Conservation (phyloP, 2,113 vertebrate species). For the Mustela lutreola region DNA sequence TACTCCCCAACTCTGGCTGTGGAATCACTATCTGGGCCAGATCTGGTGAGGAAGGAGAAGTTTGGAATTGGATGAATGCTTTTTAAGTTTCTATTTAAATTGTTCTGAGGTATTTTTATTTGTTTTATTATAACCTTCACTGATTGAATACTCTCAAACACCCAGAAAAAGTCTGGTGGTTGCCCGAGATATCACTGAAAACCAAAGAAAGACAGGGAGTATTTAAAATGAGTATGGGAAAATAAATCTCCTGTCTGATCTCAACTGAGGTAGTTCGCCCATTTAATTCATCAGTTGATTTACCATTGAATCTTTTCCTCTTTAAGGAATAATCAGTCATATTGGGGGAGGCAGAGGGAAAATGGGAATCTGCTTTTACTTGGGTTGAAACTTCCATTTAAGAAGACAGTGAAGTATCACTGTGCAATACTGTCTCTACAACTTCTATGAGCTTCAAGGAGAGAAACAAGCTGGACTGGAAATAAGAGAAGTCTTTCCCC, state of each 20-base stretch:
- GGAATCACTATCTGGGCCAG: neutral
- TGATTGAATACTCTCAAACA: neutral
- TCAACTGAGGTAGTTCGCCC: neutral
- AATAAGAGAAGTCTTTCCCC: neutral
- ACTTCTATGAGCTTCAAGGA: neutral
- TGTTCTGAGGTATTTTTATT: neutral
- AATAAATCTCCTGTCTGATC: neutral
- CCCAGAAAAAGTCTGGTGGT: neutral
- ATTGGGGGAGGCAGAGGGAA: neutral
- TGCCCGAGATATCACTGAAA: neutral
- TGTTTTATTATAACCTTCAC: neutral
- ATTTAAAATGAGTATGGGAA: neutral
- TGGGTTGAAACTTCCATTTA: neutral
- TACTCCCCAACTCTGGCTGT: neutral
- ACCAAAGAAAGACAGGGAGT: neutral
- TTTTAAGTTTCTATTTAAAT: neutral
- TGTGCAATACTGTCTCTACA: neutral
- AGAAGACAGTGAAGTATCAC: neutral
- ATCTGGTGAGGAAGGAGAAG: neutral
- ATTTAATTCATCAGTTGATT: neutral
- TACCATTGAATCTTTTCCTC: neutral
- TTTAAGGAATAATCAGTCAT: neutral
- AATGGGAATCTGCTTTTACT: neutral
- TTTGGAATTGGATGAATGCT: neutral
- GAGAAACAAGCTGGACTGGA: neutral